Evolutionary conservation across 2,888 invertebrate species (phyloP).

Genomic region (Calephelis perditalis): DNA sequence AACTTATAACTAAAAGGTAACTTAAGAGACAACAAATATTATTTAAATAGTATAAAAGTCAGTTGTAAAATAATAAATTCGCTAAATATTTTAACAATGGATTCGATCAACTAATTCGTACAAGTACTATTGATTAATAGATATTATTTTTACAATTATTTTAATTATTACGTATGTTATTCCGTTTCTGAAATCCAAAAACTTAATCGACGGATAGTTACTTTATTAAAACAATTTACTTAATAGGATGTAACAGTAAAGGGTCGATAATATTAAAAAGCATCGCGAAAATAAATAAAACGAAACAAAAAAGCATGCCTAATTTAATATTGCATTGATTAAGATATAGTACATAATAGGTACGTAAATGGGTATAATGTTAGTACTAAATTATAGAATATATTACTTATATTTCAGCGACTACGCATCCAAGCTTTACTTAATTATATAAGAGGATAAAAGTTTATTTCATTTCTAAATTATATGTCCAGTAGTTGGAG

Average conservation of each 20-base stretch:
- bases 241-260: slow-evolving; percentile 32
- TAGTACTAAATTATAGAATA: slow-evolving; percentile 72
- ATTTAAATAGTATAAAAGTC: slow-evolving; percentile 4
- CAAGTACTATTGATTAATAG: slow-evolving; percentile 62
- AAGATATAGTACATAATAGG: slow-evolving; percentile 61
- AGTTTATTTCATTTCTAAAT: slow-evolving; percentile 61
- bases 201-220: slow-evolving; percentile 67
- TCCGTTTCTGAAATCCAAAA: slow-evolving; percentile 60
- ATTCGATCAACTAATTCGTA: slow-evolving; percentile 59
- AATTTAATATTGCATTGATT: slow-evolving; percentile 58
- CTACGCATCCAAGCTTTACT: slow-evolving; percentile 73
- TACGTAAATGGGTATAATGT: slow-evolving; percentile 72
- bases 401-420: slow-evolving; percentile 66
- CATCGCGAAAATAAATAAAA: slow-evolving; percentile 56
- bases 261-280: slow-evolving; percentile 53
- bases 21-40: too few species aligned
- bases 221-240: slow-evolving; percentile 37
- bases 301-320: slow-evolving; percentile 58
- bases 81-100: slow-evolving; percentile 60
- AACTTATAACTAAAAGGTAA: too few species aligned
- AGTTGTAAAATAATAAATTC: slow-evolving; percentile 58
- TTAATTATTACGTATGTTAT: slow-evolving; percentile 72
- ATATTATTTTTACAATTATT: slow-evolving; percentile 55
- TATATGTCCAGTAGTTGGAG: slow-evolving; percentile 50
- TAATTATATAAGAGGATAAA: slow-evolving; percentile 66